Evolutionary conservation across 2,113 vertebrate species (phyloP).

Genomic region (Ptilorrhoa leucosticta): DNA sequence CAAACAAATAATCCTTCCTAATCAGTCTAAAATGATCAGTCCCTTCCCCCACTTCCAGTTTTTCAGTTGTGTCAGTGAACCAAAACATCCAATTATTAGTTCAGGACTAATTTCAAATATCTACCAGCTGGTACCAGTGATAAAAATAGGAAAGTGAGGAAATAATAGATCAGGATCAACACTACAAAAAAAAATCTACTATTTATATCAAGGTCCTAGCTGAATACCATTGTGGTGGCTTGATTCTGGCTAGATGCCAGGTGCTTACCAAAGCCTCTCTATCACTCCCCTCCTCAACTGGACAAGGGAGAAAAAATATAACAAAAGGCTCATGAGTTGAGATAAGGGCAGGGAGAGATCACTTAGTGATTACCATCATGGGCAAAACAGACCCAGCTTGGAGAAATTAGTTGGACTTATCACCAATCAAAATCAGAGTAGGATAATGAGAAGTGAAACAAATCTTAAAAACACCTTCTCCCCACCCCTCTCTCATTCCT

Average conservation of each 20-base stretch:
- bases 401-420: background rate
- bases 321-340: background rate
- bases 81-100: conserved; percentile 57
- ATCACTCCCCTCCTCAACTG: background rate
- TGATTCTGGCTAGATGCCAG: background rate
- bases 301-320: background rate
- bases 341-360: background rate
- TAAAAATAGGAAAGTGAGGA: conserved; percentile 17
- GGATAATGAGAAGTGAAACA: background rate
- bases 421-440: background rate
- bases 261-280: background rate
- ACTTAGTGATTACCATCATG: background rate
- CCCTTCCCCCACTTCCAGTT: background rate
- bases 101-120: conserved; percentile 48
- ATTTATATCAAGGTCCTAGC: background rate
- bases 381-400: background rate
- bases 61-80: conserved; percentile 32
- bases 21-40: background rate
- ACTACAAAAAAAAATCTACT: background rate
- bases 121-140: conserved; percentile 37
- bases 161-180: conserved; percentile 7
- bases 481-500: background rate
- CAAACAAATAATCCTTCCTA: background rate
- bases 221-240: background rate
- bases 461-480: background rate